A percentile compares a stretch with the other conserved stretches of the same genome.
Conservation (phyloP, 1,140 invertebrate genomes). For the Onthophagus taurus region DNA sequence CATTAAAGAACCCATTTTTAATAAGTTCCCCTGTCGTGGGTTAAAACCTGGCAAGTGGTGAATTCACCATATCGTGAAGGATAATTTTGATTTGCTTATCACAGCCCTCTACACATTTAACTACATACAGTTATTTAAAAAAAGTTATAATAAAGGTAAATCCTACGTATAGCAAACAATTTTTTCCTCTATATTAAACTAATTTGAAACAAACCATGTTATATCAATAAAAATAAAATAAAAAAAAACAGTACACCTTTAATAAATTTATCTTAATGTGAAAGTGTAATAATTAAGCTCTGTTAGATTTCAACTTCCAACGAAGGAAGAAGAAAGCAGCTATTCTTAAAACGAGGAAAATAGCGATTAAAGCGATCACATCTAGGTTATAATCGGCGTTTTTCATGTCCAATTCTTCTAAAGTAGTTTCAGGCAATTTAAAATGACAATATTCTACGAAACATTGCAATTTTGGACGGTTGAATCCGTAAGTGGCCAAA, state of each 20-base stretch:
- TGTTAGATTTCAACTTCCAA: conserved; percentile 71
- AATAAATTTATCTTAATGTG: too few species aligned
- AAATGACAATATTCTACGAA: conserved; percentile 78
- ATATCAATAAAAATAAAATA: too few species aligned
- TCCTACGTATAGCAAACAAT: too few species aligned
- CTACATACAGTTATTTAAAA: not conserved
- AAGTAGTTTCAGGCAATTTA: conserved; percentile 75
- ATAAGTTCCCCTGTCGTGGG: too few species aligned
- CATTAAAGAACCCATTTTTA: not conserved
- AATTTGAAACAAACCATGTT: too few species aligned
- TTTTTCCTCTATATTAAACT: too few species aligned
- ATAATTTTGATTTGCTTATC: too few species aligned
- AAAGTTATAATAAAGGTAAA: not conserved
- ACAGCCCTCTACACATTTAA: conserved; percentile 8
- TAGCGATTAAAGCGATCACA: conserved; percentile 73
- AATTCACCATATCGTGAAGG: too few species aligned
- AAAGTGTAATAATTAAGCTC: conserved; percentile 46
- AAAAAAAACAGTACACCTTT: too few species aligned
- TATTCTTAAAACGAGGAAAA: conserved; percentile 79
- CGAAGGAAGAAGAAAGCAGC: conserved; percentile 85
- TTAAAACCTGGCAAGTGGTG: too few species aligned
- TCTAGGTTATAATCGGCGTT: conserved; percentile 67
- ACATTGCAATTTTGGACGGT: conserved; percentile 69
- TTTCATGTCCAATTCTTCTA: conserved; percentile 82
- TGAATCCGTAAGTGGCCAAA: conserved; percentile 85